Percentiles rank a stretch among this genome's conserved stretches.
Conservation (phyloP, 2,113 vertebrate species). For the Oreochromis spilurus region DNA sequence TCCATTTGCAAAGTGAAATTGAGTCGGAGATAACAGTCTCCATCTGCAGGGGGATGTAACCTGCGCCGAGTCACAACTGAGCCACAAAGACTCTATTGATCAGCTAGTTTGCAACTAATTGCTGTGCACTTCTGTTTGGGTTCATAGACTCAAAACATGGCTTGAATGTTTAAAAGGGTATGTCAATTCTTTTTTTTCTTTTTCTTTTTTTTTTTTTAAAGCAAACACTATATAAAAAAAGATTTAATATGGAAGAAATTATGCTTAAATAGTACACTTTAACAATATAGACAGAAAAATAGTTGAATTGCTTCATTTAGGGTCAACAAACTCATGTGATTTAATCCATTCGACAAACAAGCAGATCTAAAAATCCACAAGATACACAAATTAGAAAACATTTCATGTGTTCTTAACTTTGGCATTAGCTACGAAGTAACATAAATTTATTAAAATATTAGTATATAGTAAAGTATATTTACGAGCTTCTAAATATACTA, state of each 20-base stretch:
- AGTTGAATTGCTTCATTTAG: background rate
- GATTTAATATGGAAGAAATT: background rate
- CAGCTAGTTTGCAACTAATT: background rate
- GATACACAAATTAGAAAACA: background rate
- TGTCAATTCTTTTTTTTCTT: background rate
- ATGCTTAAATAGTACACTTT: background rate
- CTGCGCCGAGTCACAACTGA: background rate
- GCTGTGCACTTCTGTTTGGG: background rate
- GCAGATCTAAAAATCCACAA: background rate
- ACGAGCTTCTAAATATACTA: background rate
- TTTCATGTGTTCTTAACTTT: background rate
- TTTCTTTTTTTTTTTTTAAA: fast-evolving
- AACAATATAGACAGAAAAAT: background rate
- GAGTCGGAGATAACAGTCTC: constrained; percentile 54
- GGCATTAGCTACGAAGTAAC: background rate
- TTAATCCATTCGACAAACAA: background rate
- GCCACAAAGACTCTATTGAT: constrained; percentile 54
- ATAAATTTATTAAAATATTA: background rate
- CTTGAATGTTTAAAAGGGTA: background rate
- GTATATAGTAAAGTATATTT: background rate
- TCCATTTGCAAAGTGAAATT: constrained; percentile 48
- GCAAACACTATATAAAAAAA: no score
- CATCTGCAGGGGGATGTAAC: background rate
- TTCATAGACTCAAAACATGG: background rate
- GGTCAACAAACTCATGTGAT: background rate